These are phyloP conservation scores for Aleiodes alternator DNA, from an alignment of 2,888 invertebrate species.

Conservation along the genomic window DNA sequence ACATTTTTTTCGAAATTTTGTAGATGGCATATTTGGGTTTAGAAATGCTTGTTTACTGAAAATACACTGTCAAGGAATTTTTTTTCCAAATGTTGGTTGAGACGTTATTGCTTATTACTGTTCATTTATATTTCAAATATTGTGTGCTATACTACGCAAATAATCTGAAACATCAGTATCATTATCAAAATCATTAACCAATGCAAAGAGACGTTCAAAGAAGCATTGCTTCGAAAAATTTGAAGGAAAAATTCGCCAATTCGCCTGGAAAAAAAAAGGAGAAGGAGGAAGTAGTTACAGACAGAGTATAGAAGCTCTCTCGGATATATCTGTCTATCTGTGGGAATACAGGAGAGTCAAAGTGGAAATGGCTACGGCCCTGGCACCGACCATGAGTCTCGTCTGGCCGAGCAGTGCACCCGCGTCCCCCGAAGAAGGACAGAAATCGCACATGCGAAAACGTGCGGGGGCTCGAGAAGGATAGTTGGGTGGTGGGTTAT, in stretches of 20 bases:
- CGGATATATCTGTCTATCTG: not conserved
- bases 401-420: conserved; percentile 50
- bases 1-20: too few relatives aligned
- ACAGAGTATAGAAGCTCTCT: not conserved
- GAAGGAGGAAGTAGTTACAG: conserved; percentile 19
- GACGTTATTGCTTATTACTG: too few relatives aligned
- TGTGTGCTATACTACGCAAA: too few relatives aligned
- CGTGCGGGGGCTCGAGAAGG: conserved; percentile 5
- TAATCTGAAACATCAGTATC: too few relatives aligned
- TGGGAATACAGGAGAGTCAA: not conserved
- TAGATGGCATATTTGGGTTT: too few relatives aligned
- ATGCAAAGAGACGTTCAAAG: too few relatives aligned
- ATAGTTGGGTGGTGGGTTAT: conserved; percentile 4
- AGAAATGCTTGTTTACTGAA: too few relatives aligned
- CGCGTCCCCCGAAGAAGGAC: conserved; percentile 44
- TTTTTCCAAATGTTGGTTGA: too few relatives aligned
- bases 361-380: conserved; percentile 52
- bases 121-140: too few relatives aligned
- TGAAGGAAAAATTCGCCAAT: not conserved
- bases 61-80: too few relatives aligned
- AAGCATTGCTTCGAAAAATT: not conserved
- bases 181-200: too few relatives aligned
- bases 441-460: conserved; percentile 43
- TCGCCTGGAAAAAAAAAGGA: not conserved
- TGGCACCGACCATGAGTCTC: conserved; percentile 49